Evolutionary conservation across 2,888 invertebrate species (phyloP).

Genomic region (Acanthosoma haemorrhoidale): DNA sequence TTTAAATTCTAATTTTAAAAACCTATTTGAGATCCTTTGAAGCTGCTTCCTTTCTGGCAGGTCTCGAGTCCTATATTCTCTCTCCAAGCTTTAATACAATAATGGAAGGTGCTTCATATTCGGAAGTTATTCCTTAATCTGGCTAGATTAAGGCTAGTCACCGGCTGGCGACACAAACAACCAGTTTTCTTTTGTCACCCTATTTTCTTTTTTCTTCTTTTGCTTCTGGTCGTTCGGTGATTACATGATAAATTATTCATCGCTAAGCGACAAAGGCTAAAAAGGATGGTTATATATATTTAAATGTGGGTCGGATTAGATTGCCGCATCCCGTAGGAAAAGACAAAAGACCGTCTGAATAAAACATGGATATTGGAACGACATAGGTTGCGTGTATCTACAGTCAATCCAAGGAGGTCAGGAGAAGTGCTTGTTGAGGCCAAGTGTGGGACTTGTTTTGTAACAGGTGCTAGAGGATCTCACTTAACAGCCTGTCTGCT

Average conservation of each 20-base stretch:
- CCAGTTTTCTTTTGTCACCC: neutral
- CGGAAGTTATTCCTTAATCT: too few relatives aligned
- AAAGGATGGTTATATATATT: conserved; percentile 2
- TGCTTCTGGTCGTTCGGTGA: neutral
- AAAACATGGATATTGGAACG: neutral
- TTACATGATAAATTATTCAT: neutral
- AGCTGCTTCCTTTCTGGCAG: neutral
- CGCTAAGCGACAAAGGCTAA: neutral
- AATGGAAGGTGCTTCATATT: neutral
- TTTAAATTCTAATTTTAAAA: neutral
- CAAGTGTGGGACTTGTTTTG: too few relatives aligned
- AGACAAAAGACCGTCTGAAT: neutral
- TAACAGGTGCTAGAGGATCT: too few relatives aligned
- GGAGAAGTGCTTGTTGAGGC: too few relatives aligned
- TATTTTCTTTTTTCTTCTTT: neutral
- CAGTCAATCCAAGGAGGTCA: too few relatives aligned
- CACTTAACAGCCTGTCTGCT: too few relatives aligned
- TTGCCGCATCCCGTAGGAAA: too few relatives aligned
- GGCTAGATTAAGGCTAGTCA: neutral
- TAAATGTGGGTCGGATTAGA: neutral
- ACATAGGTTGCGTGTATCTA: too few relatives aligned
- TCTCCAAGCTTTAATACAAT: neutral
- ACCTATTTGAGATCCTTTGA: neutral
- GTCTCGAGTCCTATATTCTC: neutral
- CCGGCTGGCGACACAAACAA: neutral